Evolutionary conservation across 2,888 invertebrate genomes (phyloP).

Genomic region (Amaurobius ferox): DNA sequence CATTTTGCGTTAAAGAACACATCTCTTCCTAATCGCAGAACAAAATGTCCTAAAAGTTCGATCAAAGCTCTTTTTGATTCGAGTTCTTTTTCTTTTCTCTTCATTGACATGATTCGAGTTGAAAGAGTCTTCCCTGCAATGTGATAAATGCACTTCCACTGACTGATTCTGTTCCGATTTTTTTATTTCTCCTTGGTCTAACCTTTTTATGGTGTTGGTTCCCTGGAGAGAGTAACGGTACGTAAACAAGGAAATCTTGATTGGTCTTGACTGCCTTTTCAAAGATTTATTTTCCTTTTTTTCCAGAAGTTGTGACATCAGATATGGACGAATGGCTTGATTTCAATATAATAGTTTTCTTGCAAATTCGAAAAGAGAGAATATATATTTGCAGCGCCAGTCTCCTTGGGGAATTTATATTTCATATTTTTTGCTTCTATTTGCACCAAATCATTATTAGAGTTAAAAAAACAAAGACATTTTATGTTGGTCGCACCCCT

Average conservation of each 20-base stretch:
- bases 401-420: no score
- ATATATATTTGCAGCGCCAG: no score
- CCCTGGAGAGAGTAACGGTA: not conserved
- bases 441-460: no score
- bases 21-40: not conserved
- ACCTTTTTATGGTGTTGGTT: not conserved
- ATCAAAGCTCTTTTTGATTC: conserved; percentile 48
- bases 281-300: not conserved
- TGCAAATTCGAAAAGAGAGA: no score
- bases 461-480: no score
- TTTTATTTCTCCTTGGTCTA: not conserved
- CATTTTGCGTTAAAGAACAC: no score
- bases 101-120: conserved; percentile 66
- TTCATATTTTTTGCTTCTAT: no score
- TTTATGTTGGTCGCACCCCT: no score
- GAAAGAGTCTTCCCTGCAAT: conserved; percentile 36
- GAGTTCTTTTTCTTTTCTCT: no score
- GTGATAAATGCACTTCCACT: conserved; percentile 59
- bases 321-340: not conserved
- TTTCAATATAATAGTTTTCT: not conserved
- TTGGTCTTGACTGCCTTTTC: not conserved
- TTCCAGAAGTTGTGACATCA: not conserved
- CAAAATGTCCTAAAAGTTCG: not conserved
- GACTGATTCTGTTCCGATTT: conserved; percentile 32
- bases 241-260: not conserved